phyloP scores from a whole-genome alignment of 2,797 vertebrate species.

The Ispidina picta region DNA sequence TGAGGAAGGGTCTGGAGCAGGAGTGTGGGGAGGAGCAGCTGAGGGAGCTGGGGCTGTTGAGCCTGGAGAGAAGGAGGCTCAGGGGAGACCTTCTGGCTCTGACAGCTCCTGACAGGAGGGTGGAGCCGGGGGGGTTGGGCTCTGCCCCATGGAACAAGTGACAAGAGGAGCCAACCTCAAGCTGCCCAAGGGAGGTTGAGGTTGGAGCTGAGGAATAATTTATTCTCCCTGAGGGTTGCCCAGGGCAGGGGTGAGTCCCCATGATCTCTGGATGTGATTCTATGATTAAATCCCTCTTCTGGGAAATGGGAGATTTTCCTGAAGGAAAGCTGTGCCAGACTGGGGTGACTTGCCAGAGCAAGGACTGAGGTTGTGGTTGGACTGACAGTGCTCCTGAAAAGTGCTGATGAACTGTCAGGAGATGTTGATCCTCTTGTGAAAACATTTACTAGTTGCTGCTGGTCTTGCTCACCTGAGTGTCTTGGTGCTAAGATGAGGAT shows the following conservation, averaged over 20 bases:
- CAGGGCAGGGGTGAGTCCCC: background rate
- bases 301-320: background rate
- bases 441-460: accelerated
- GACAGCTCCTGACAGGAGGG: too few relatives aligned
- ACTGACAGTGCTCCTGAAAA: background rate
- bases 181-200: background rate
- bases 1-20: too few relatives aligned
- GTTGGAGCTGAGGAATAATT: background rate
- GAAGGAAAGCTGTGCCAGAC: background rate
- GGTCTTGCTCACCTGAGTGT: accelerated
- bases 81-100: too few relatives aligned
- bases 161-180: background rate
- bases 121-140: too few relatives aligned
- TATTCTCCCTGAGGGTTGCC: background rate
- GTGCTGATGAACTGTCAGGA: background rate
- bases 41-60: too few relatives aligned
- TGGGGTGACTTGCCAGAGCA: background rate
- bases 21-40: too few relatives aligned
- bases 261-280: background rate
- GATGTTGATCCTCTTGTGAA: accelerated
- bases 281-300: background rate
- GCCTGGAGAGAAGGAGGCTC: too few relatives aligned
- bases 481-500: accelerated
- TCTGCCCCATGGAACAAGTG: too few relatives aligned
- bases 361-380: accelerated